These are phyloP conservation scores for Cyclargus thomasi DNA, from an alignment of 1,140 invertebrate genomes.

Conservation along the genomic window DNA sequence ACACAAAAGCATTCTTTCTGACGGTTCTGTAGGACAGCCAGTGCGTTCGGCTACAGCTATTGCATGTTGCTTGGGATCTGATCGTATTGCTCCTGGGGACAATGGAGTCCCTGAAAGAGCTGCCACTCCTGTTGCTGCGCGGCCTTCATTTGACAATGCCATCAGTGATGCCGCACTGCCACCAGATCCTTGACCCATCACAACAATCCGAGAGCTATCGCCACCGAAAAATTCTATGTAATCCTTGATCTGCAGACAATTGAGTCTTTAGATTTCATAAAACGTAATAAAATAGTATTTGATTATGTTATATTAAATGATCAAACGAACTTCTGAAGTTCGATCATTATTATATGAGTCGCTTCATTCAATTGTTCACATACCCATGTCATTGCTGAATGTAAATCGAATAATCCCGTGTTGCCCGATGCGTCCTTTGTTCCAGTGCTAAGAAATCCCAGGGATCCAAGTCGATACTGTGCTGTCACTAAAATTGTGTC, in stretches of 20 bases:
- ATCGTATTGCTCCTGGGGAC: conserved; percentile 79
- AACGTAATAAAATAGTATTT: neutral
- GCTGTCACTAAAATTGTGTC: conserved; percentile 61
- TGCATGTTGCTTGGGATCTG: conserved; percentile 71
- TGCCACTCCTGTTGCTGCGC: conserved; percentile 75
- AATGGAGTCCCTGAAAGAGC: conserved; percentile 81
- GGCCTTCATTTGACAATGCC: conserved; percentile 69
- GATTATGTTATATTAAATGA: neutral
- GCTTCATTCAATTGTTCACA: conserved; percentile 16
- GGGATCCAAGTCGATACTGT: conserved; percentile 66
- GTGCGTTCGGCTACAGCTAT: conserved; percentile 71
- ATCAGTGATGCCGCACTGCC: conserved; percentile 79
- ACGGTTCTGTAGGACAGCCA: conserved; percentile 74
- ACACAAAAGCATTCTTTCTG: conserved; percentile 76
- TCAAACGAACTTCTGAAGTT: too few species aligned
- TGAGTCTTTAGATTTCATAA: neutral
- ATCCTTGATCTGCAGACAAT: conserved; percentile 72
- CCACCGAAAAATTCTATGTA: conserved; percentile 85
- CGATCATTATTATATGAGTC: too few species aligned
- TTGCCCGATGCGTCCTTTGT: conserved; percentile 80
- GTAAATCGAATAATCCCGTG: conserved; percentile 80
- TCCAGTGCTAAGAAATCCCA: conserved; percentile 76
- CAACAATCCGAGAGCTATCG: conserved; percentile 78
- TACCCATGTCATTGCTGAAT: conserved; percentile 79
- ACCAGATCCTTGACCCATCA: conserved; percentile 83